phyloP scores from a whole-genome alignment of 2,797 vertebrate species.

The Ficedula albicollis region DNA sequence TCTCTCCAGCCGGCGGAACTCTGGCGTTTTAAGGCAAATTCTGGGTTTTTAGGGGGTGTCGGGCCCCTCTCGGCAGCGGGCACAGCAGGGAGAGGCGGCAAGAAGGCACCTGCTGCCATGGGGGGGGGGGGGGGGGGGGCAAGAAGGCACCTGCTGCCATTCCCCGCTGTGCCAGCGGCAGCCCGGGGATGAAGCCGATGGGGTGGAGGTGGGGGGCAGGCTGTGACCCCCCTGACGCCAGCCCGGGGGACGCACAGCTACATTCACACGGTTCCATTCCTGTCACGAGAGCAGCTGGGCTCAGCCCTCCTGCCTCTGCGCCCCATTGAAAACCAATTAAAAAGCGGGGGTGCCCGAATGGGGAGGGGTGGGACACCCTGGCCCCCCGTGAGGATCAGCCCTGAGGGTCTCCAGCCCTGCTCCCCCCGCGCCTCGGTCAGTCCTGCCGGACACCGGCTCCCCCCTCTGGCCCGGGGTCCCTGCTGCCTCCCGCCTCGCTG shows the following conservation, averaged over 20 bases:
- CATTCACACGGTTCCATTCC: conserved; percentile 53
- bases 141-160: not conserved
- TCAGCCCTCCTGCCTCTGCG: not conserved
- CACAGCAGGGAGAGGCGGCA: not conserved
- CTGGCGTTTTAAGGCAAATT: conserved; percentile 46
- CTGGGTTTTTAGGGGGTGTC: not conserved
- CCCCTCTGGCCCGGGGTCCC: not conserved
- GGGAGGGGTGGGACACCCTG: not conserved
- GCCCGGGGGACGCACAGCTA: not conserved
- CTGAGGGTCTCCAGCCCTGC: not conserved
- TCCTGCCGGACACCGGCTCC: not conserved
- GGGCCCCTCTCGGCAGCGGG: not conserved
- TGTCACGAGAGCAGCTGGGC: not conserved
- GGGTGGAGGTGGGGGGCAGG: not conserved
- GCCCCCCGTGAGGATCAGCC: not conserved
- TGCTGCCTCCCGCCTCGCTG: not conserved
- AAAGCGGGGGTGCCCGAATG: not conserved
- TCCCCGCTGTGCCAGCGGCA: not conserved
- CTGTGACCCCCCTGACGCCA: not conserved
- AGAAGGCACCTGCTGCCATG: too few relatives aligned
- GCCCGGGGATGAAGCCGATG: not conserved
- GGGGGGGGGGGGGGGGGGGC: too few relatives aligned
- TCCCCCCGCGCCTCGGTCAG: not conserved
- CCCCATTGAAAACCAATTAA: not conserved
- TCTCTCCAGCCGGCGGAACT: not conserved